A percentile compares a stretch with the other conserved stretches of the same genome.
These are phyloP conservation scores for Apamea monoglypha DNA, from an alignment of 2,888 invertebrate species.

Conservation along the genomic window DNA sequence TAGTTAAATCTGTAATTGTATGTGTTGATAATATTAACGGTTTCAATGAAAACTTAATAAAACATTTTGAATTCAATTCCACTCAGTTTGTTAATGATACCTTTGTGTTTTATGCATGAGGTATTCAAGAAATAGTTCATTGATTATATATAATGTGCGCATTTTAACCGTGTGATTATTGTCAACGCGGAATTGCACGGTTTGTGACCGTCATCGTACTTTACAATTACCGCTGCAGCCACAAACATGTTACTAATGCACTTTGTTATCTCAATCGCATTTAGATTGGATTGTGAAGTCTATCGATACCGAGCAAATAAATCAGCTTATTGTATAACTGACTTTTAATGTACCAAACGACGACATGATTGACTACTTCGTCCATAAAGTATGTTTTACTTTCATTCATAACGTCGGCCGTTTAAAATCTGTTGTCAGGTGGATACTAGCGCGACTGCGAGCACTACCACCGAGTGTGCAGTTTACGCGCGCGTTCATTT, in stretches of 20 bases:
- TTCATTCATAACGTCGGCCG: slow-evolving; percentile 67
- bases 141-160: slow-evolving; percentile 62
- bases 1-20: slow-evolving; percentile 41
- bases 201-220: slow-evolving; percentile 49
- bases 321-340: slow-evolving; percentile 47
- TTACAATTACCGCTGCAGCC: slow-evolving; percentile 47
- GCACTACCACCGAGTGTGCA: slow-evolving; percentile 76
- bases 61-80: slow-evolving; percentile 47
- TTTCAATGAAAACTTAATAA: slow-evolving; percentile 52
- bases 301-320: slow-evolving; percentile 51
- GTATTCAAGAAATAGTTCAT: slow-evolving; percentile 62
- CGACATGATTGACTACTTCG: slow-evolving; percentile 51
- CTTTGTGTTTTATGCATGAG: slow-evolving; percentile 61
- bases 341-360: slow-evolving; percentile 50
- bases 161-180: slow-evolving; percentile 61
- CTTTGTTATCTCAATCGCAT: slow-evolving; percentile 60
- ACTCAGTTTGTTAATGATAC: slow-evolving; percentile 53
- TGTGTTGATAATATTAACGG: slow-evolving; percentile 28
- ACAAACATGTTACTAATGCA: slow-evolving; percentile 52
- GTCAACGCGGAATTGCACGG: slow-evolving; percentile 62
- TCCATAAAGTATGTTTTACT: slow-evolving; percentile 59
- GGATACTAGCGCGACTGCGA: slow-evolving; percentile 55
- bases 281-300: slow-evolving; percentile 46
- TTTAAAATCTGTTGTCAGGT: slow-evolving; percentile 68
- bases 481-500: slow-evolving; percentile 88